These are phyloP conservation scores for Thymelicus sylvestris DNA, from an alignment of 2,888 invertebrate genomes.

Conservation along the genomic window DNA sequence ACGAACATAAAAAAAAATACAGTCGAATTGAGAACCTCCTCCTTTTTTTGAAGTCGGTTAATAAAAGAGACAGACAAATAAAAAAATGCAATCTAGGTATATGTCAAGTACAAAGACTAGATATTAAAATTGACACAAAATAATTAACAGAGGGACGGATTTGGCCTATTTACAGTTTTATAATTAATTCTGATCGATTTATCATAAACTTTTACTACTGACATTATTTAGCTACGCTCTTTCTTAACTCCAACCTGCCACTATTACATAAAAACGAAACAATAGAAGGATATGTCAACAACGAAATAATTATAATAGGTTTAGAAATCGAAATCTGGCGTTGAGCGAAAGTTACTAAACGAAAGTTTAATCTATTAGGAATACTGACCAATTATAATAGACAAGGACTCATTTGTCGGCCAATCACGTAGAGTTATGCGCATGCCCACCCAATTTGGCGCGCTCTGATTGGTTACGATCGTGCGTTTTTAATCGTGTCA, in stretches of 20 bases:
- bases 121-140: too few species aligned
- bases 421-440: slow-evolving; percentile 21
- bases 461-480: slow-evolving; percentile 7
- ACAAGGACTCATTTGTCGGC: slow-evolving; percentile 20
- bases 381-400: slow-evolving; percentile 35
- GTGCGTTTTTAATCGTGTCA: neutral
- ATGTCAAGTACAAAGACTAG: too few species aligned
- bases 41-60: too few species aligned
- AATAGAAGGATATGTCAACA: slow-evolving; percentile 14
- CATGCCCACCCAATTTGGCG: slow-evolving; percentile 8
- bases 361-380: slow-evolving; percentile 33
- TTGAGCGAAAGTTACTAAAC: slow-evolving; percentile 2
- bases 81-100: too few species aligned
- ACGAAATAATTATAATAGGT: slow-evolving; percentile 13
- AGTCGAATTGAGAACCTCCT: too few species aligned
- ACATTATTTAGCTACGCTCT: neutral
- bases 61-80: too few species aligned
- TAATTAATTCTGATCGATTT: too few species aligned
- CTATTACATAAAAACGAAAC: slow-evolving; percentile 4
- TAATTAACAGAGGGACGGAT: too few species aligned
- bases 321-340: slow-evolving; percentile 25
- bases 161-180: too few species aligned
- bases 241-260: neutral
- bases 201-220: too few species aligned
- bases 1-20: too few species aligned